Evolutionary conservation across 2,113 vertebrate species (phyloP), one percentile per base, ranked within the genome.

Genomic region (Megaceryle maxima): DNA sequence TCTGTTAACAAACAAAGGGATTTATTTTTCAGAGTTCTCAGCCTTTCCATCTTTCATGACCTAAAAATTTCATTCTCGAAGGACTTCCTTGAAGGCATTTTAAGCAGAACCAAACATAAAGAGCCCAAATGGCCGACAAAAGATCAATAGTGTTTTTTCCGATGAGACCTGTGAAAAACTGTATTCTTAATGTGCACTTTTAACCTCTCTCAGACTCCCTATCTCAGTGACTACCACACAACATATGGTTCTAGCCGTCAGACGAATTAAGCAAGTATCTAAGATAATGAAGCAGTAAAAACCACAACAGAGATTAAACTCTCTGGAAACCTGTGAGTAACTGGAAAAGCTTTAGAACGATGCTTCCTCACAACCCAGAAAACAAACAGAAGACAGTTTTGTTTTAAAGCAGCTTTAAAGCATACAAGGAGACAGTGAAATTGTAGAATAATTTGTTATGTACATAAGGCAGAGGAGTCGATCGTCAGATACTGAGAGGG

Each of bases 181-280:
- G 56, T 69, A 62, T 73, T 91, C 94, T 94, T 95, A 88, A 84
- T 0, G 0, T 73, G 77, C 59, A 94, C 96, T 87, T 87, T 79
- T 87, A 84, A 91, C 83, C 51, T 89, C 48, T 75, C 53, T 78
- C 72, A 75, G 73, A 44, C 66, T 96, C 73, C 64, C 17, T 6
- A 0, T 92, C 74, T 95, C 81, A 79, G 22, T 72, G 44, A 92
- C 62, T 43, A 92, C 64, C 44, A 46, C 66, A 39, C 6, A 89
- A 84, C 93, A 95, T 84, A 88, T 79, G 87, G 66, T 72, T 87
- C 53, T 44, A 89, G 74, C 78, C 4, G 0, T 75, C 73, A 91
- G 67, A 94, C 92, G 39, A 91, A 91, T 87, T 94, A 92, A 94
- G 48, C n/a, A 78, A 84, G 59, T 60, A 94, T 66, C 80, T 84